These are phyloP conservation scores for Ivindomyrus marchei DNA, from an alignment of 2,113 vertebrate species.

Conservation along the genomic window DNA sequence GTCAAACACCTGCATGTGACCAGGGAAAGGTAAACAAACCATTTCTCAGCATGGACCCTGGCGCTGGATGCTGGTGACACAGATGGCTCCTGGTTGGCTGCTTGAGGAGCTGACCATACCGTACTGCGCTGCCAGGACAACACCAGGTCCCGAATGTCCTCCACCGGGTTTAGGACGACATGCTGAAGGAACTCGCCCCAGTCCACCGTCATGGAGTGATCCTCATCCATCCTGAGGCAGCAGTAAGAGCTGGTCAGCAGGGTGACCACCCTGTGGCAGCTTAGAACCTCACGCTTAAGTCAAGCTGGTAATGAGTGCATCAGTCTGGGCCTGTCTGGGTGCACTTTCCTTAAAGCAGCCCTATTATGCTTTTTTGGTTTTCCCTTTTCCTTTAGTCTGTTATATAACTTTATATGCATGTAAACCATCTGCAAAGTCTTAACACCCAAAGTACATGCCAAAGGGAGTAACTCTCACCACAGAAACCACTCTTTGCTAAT, in stretches of 20 bases:
- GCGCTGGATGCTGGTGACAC: background rate
- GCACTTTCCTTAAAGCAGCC: background rate
- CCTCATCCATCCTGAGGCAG: constrained; percentile 56
- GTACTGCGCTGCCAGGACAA: constrained; percentile 60
- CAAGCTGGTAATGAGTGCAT: background rate
- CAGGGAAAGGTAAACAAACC: background rate
- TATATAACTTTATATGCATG: background rate
- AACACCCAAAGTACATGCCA: background rate
- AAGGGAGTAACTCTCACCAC: background rate
- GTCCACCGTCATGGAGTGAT: constrained; percentile 61
- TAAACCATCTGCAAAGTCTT: background rate
- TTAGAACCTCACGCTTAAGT: background rate
- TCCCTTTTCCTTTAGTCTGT: background rate
- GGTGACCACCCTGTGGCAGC: background rate
- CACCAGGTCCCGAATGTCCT: constrained; percentile 57
- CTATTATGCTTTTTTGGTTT: background rate
- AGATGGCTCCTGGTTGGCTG: background rate
- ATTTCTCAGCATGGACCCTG: background rate
- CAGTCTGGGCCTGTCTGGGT: background rate
- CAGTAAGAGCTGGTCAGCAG: constrained; percentile 10
- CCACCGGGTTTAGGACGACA: constrained; percentile 58
- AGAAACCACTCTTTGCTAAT: background rate
- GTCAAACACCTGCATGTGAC: constrained; percentile 52
- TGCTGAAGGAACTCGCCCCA: constrained; percentile 62
- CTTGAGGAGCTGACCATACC: constrained; percentile 29